phyloP scores from a whole-genome alignment of 2,888 invertebrate species.

The Muschampia plurimacula region DNA sequence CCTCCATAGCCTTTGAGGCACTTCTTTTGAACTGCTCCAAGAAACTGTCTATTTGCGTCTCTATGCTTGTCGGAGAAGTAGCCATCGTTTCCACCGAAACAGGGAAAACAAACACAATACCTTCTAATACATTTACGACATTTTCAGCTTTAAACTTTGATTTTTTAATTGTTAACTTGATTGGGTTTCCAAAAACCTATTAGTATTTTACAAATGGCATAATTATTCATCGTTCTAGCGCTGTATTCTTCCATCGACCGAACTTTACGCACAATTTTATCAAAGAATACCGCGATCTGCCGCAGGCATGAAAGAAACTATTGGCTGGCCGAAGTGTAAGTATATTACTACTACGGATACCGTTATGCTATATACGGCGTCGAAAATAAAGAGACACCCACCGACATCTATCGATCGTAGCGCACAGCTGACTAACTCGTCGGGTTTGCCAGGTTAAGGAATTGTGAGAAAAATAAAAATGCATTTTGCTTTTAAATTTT shows the following conservation, averaged over 20 bases:
- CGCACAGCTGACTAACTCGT: conserved; percentile 68
- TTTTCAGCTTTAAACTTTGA: conserved; percentile 57
- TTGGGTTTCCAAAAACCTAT: conserved; percentile 36
- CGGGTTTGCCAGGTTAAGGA: conserved; percentile 61
- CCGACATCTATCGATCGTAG: conserved; percentile 84
- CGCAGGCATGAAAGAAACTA: conserved; percentile 68
- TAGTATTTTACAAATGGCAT: conserved; percentile 56
- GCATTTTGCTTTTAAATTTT: not conserved
- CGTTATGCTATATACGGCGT: conserved; percentile 74
- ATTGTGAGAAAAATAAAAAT: conserved; percentile 2
- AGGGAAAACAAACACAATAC: conserved; percentile 81
- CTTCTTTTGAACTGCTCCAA: conserved; percentile 93
- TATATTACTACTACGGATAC: conserved; percentile 79
- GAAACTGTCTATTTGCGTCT: conserved; percentile 94
- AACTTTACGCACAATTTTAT: conserved; percentile 63
- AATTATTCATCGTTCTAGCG: conserved; percentile 59
- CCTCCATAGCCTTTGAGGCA: conserved; percentile 91
- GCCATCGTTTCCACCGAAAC: conserved; percentile 86
- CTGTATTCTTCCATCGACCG: conserved; percentile 69
- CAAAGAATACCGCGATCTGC: conserved; percentile 70
- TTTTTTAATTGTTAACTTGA: conserved; percentile 45
- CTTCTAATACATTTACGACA: conserved; percentile 61
- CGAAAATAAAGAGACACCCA: conserved; percentile 83
- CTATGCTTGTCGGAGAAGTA: conserved; percentile 89
- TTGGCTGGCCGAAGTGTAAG: conserved; percentile 52